Evolutionary conservation across 2,113 vertebrate genomes (phyloP).

Genomic region (Odocoileus hemionus): DNA sequence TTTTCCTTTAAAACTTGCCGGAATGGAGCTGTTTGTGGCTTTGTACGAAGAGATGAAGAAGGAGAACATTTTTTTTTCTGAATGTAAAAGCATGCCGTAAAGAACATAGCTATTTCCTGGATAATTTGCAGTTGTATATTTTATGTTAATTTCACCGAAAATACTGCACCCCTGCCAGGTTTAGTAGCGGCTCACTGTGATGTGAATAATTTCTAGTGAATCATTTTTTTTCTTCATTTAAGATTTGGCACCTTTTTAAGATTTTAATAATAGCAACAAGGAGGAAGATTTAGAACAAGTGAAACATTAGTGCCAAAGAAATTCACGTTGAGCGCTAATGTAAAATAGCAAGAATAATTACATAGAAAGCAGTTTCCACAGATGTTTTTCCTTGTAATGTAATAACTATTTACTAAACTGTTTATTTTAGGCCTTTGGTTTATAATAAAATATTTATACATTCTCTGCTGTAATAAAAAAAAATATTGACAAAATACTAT

Average conservation of each 20-base stretch:
- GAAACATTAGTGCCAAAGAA: slow-evolving; percentile 83
- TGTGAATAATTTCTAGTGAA: slow-evolving; percentile 88
- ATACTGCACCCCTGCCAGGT: slow-evolving; percentile 89
- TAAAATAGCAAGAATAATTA: slow-evolving; percentile 88
- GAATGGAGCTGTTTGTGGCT: slow-evolving; percentile 73
- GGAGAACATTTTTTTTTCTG: slow-evolving; percentile 73
- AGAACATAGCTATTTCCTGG: slow-evolving; percentile 87
- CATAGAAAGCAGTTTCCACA: slow-evolving; percentile 85
- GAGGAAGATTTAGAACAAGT: slow-evolving; percentile 87
- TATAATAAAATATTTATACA: slow-evolving; percentile 89
- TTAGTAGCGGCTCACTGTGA: slow-evolving; percentile 87
- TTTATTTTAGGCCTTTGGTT: slow-evolving; percentile 88
- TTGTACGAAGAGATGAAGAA: slow-evolving; percentile 76
- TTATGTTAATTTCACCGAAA: slow-evolving; percentile 90
- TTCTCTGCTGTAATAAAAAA: slow-evolving; percentile 84
- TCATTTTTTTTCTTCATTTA: slow-evolving; percentile 87
- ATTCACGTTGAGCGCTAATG: slow-evolving; percentile 83
- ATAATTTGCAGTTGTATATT: slow-evolving; percentile 90
- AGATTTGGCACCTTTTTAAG: slow-evolving; percentile 89
- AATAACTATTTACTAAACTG: slow-evolving; percentile 91
- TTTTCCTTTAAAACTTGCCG: slow-evolving; percentile 78
- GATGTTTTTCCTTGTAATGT: slow-evolving; percentile 87
- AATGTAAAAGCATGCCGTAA: slow-evolving; percentile 84
- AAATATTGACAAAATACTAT: slow-evolving; percentile 87
- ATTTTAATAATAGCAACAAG: slow-evolving; percentile 88